Evolutionary conservation across 2,113 vertebrate genomes (phyloP), one percentile per base, ranked within the genome.

Genomic region (Pteronura brasiliensis): DNA sequence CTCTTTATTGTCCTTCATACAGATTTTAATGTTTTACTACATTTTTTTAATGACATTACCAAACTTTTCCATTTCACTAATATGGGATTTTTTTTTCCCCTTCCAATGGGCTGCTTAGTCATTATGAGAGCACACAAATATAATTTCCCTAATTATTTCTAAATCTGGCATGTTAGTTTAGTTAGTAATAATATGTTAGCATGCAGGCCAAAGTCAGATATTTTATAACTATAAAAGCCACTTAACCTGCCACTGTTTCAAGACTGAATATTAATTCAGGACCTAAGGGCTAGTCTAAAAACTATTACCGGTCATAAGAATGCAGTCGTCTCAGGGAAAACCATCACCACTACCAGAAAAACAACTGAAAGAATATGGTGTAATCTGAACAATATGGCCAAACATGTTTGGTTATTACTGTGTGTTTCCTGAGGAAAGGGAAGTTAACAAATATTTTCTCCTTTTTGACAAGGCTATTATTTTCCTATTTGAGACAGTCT

Each of bases 351-450:
- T 57, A 65, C 23, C 44, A 93, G 90, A 85, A 95, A 97, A 97
- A 81, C 20, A 95, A 86, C 52, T 21, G 23, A 89, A 96, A 97
- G n/a, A 71, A 47, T 71, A 79, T 57, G 49, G 23, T 71, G 23
- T 93, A 95, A 96, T 88, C 55, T 69, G 52, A 89, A 86, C 36
- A 67, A 42, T 74, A 79, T 87, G 83, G 59, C 67, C 55, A 92
- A 97, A 86, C 29, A 82, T 42, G 47, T 82, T 96, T 88, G 59
- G 63, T 76, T 96, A 72, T 95, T 47, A 36, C 47, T 86, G 31
- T 77, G 25, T 52, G 29, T 91, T 96, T 93, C 87, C 92, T 83
- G 83, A 95, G 87, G 44, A 97, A 97, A 95, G 39, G 79, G 86
- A 96, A 96, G 34, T 96, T 94, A 77, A 65, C 52, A 63, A 98